phyloP scores from a whole-genome alignment of 2,113 vertebrate species.

The Rynchops niger region DNA sequence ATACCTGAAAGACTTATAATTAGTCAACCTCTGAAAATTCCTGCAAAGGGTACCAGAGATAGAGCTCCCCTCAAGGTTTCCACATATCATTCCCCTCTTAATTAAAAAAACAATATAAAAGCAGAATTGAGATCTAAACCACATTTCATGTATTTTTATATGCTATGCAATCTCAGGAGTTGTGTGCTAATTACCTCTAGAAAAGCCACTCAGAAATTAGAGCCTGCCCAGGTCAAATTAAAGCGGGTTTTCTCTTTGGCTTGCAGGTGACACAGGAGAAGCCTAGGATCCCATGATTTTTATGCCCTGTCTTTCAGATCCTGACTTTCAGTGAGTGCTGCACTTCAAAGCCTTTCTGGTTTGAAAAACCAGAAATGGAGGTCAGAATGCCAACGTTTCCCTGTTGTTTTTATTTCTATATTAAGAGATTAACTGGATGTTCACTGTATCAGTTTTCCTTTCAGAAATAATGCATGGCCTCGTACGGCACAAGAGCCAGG shows the following conservation, averaged over 20 bases:
- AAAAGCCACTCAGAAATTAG: background rate
- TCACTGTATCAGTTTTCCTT: background rate
- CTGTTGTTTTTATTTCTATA: background rate
- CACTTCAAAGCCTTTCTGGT: background rate
- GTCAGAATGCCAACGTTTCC: background rate
- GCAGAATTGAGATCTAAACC: background rate
- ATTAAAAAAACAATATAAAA: background rate
- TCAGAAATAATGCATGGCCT: background rate
- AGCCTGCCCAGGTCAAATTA: background rate
- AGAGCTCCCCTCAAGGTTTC: background rate
- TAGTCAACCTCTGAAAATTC: background rate
- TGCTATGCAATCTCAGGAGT: background rate
- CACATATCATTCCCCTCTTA: background rate
- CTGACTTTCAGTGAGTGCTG: background rate
- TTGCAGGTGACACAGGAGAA: background rate
- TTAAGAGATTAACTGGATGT: background rate
- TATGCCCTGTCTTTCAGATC: background rate
- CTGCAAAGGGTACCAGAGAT: background rate
- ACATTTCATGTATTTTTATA: background rate
- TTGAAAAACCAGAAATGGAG: background rate
- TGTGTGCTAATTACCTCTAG: background rate
- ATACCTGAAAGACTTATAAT: background rate
- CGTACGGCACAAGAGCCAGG: fast-evolving
- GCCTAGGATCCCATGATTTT: background rate
- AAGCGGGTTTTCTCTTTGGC: background rate